These are phyloP conservation scores for Holothuria leucospilota DNA, from an alignment of 53 echinoderm and acorn worm species.

Conservation along the genomic window DNA sequence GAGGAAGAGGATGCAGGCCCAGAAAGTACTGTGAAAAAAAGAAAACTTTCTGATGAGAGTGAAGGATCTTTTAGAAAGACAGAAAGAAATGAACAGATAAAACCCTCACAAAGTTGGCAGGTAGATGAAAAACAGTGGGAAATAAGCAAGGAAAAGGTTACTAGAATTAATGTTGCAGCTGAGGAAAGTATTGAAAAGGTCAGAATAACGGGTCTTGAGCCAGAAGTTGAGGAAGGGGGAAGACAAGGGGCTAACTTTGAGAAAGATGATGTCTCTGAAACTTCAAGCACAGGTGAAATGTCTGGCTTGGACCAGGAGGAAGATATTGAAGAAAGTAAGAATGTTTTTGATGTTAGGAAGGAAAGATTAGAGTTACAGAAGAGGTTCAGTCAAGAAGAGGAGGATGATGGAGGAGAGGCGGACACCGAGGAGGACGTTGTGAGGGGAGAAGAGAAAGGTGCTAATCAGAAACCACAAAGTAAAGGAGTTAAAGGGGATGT, in stretches of 20 bases:
- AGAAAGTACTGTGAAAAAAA: neutral
- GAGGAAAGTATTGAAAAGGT: neutral
- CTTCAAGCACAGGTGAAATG: neutral
- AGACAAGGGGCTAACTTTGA: neutral
- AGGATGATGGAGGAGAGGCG: conserved; percentile 32
- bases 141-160: neutral
- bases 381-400: neutral
- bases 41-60: neutral
- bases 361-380: too few species aligned
- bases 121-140: neutral
- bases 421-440: conserved; percentile 24
- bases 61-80: neutral
- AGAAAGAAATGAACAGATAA: neutral
- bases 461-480: neutral
- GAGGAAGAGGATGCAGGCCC: neutral
- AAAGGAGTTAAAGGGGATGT: neutral
- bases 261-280: neutral
- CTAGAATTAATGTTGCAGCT: neutral
- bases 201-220: neutral
- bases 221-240: neutral
- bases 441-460: neutral
- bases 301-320: neutral
- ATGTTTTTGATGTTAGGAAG: too few species aligned
- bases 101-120: neutral
- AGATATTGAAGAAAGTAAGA: neutral